A percentile compares a stretch with the other conserved stretches of the same genome.
Conservation (phyloP, 2,888 invertebrate species). For the Cyclophora albipunctata region DNA sequence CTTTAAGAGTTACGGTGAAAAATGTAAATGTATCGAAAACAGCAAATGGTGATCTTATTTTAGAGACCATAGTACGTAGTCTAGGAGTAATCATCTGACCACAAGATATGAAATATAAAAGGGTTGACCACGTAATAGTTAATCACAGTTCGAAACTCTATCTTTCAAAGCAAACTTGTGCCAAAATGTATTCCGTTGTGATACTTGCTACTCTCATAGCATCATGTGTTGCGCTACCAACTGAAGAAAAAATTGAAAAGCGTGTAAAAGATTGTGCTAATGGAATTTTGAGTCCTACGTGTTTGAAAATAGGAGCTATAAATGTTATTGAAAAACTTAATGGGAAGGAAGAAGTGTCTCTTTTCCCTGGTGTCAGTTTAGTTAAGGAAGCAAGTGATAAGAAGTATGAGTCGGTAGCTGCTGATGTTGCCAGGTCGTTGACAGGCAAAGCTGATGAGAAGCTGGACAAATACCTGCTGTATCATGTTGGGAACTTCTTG, state of each 20-base stretch:
- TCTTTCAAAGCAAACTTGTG: slow-evolving; percentile 31
- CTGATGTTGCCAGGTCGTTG: slow-evolving; percentile 80
- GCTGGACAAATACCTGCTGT: slow-evolving; percentile 81
- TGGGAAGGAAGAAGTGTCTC: slow-evolving; percentile 53
- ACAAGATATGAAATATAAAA: slow-evolving; percentile 54
- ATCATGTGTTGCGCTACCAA: slow-evolving; percentile 34
- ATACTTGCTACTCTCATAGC: slow-evolving; percentile 17
- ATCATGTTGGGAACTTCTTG: slow-evolving; percentile 79
- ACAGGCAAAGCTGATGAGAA: slow-evolving; percentile 82
- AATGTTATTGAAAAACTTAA: slow-evolving; percentile 57
- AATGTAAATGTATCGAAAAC: slow-evolving; percentile 3
- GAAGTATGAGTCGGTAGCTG: slow-evolving; percentile 68
- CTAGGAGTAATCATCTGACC: slow-evolving; percentile 50
- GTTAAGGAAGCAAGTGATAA: slow-evolving; percentile 78
- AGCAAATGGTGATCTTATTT: slow-evolving; percentile 17
- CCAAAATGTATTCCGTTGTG: slow-evolving; percentile 38
- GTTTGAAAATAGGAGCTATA: slow-evolving; percentile 64
- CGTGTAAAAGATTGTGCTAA: slow-evolving; percentile 52
- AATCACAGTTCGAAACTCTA: slow-evolving; percentile 32
- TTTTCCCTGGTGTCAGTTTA: slow-evolving; percentile 76
- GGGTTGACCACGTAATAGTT: slow-evolving; percentile 32
- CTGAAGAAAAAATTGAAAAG: slow-evolving; percentile 26
- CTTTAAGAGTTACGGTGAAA: slow-evolving; percentile 4
- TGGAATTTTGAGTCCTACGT: slow-evolving; percentile 60
- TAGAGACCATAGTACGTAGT: slow-evolving; percentile 32